phyloP scores from a whole-genome alignment of 2,797 vertebrate genomes.

The Natrix natrix region DNA sequence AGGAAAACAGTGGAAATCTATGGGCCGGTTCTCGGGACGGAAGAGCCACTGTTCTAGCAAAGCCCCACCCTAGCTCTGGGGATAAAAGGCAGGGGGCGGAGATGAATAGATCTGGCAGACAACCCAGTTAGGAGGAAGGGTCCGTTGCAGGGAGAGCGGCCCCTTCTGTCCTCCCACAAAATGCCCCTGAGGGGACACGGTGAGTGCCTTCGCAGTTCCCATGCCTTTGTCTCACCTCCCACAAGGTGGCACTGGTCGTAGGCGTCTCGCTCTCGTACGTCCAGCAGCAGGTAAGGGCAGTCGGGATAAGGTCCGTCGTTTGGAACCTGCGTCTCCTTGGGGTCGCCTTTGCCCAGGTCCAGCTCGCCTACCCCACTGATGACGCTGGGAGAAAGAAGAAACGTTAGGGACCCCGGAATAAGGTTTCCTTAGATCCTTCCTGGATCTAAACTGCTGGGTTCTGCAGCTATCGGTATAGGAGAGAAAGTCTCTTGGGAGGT shows the following conservation, averaged over 20 bases:
- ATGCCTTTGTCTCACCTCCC: conserved; percentile 75
- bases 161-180: neutral
- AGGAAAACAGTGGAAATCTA: no score
- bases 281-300: conserved; percentile 93
- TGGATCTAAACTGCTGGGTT: no score
- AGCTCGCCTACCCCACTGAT: conserved; percentile 91
- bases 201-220: accelerated
- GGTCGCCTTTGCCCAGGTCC: conserved; percentile 75
- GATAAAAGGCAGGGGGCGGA: no score
- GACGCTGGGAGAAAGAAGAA: conserved; percentile 72
- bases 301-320: conserved; percentile 80
- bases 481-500: neutral
- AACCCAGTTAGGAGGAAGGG: no score
- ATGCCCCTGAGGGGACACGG: neutral
- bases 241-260: conserved; percentile 88
- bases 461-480: neutral
- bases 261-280: conserved; percentile 84
- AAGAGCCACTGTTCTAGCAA: no score
- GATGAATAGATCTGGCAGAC: no score
- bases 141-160: neutral
- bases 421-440: no score
- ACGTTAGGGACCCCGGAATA: accelerated
- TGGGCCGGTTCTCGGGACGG: no score
- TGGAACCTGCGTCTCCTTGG: conserved; percentile 46
- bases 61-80: no score